Base-by-base conservation (phyloP, 2,797 vertebrate species). In the Eospalax fontanierii region DNA sequence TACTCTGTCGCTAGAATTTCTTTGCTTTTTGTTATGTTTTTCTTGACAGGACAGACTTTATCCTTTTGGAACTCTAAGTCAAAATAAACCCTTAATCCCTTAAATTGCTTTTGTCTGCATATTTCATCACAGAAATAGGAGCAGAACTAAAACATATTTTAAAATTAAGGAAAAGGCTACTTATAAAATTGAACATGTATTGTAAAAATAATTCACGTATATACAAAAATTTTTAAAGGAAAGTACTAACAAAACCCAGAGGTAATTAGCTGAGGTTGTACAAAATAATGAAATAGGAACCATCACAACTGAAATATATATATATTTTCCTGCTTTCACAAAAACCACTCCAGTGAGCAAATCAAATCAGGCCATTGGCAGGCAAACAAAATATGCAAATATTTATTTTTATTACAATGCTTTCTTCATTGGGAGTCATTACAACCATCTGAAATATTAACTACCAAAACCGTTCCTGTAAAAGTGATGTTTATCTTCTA, bases 161-260 rank as follows among this genome's bases (percentile, higher is more conserved):
- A 8, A 73, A 76, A 91, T 8, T 21, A 66, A 7, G 43, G 2
- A 74, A 35, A n/a, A 28, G 24, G 33, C 4, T 28, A 88, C 40
- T 5, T 76, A 68, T 28, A 91, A 94, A 96, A 66, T 80, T 85
- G 78, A 95, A 40, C 16, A 66, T 70, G 19, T 3, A 75, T 26
- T 93, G 1, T 68, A 88, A 76, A 80, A 91, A 61, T 83, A 92
- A 91, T 50, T 90, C 30, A 80, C 15, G 6, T 22, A 46, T 8
- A 33, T 46, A 65, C 21, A 80, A 11, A 73, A 40, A 65, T 90
- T 94, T 93, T 85, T 35, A 87, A 1, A 57, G 40, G 61, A 59
- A 76, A 35, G 82, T 93, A 91, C 2, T 6, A 92, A 35, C 3
- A 4, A 73, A 70, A 40, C 1, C 21, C 8, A 24, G 33, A 90